A percentile compares a stretch with the other conserved stretches of the same genome.
Evolutionary conservation across 2,888 invertebrate species (phyloP).

Genomic region (Tinea pellionella): DNA sequence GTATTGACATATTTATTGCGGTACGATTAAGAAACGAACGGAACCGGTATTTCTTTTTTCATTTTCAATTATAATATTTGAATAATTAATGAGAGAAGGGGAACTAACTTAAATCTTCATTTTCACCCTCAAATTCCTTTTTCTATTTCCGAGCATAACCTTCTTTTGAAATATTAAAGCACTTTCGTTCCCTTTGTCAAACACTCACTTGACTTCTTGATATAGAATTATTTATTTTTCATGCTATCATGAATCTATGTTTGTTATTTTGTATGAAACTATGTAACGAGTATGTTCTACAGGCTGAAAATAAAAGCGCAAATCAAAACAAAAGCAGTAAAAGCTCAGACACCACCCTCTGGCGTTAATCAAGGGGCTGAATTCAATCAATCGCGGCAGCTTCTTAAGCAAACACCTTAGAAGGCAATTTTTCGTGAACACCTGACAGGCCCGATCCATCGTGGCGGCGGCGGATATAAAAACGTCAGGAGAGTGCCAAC

Average conservation of each 20-base stretch:
- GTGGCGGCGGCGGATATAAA: constrained; percentile 36
- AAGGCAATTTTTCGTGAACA: constrained; percentile 45
- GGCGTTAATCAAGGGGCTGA: constrained; percentile 24
- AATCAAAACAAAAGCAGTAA: not conserved
- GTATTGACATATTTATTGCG: not conserved
- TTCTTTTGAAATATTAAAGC: constrained; percentile 52
- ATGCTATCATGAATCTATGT: not conserved
- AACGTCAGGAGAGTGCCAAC: constrained; percentile 42
- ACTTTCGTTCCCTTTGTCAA: constrained; percentile 41
- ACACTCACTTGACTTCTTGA: constrained; percentile 47
- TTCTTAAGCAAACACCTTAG: constrained; percentile 27
- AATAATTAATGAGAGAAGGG: not conserved
- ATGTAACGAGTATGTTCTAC: too few species aligned
- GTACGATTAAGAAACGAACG: not conserved
- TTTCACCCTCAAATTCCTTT: not conserved
- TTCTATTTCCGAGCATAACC: not conserved
- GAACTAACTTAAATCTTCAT: not conserved
- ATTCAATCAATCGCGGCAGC: constrained; percentile 25
- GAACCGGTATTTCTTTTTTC: not conserved
- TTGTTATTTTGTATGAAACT: too few species aligned
- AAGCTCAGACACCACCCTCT: constrained; percentile 2
- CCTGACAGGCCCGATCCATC: constrained; percentile 47
- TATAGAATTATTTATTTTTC: constrained; percentile 18
- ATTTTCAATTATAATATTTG: not conserved
- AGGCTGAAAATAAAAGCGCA: not conserved